phyloP scores from a whole-genome alignment of 2,113 vertebrate genomes.

The Rhinoptilus africanus region DNA sequence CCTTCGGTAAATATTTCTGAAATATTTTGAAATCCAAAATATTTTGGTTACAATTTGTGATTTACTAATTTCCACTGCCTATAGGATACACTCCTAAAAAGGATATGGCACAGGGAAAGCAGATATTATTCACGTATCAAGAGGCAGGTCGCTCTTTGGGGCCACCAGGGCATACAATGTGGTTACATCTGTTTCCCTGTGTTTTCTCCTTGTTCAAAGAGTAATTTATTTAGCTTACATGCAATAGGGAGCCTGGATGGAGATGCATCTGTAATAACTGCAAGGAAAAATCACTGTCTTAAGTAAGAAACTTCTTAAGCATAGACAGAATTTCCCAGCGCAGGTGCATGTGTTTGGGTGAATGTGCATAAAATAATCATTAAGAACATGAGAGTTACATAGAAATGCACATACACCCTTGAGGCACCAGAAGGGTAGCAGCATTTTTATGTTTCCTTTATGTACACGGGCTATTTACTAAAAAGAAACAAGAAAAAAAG shows the following conservation, averaged over 20 bases:
- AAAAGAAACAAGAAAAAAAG: not conserved
- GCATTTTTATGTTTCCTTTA: not conserved
- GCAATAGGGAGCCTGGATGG: not conserved
- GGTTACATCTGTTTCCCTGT: not conserved
- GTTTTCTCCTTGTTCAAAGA: not conserved
- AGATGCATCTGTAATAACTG: not conserved
- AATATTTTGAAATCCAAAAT: not conserved
- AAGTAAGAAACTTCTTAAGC: not conserved
- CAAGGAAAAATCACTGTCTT: not conserved
- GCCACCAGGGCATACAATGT: not conserved
- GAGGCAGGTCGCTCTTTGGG: not conserved
- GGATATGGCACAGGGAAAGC: not conserved
- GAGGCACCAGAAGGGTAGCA: not conserved
- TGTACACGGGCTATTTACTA: not conserved
- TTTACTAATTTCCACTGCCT: not conserved
- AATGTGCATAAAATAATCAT: not conserved
- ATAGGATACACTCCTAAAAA: not conserved
- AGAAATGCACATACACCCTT: not conserved
- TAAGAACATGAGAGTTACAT: not conserved
- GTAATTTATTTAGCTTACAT: not conserved
- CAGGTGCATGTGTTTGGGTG: accelerated
- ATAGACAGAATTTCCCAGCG: not conserved
- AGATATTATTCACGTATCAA: accelerated
- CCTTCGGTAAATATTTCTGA: not conserved
- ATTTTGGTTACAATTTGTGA: not conserved